Conservation (phyloP, 2,888 invertebrate species). For the Caenorhabditis sp. region DNA sequence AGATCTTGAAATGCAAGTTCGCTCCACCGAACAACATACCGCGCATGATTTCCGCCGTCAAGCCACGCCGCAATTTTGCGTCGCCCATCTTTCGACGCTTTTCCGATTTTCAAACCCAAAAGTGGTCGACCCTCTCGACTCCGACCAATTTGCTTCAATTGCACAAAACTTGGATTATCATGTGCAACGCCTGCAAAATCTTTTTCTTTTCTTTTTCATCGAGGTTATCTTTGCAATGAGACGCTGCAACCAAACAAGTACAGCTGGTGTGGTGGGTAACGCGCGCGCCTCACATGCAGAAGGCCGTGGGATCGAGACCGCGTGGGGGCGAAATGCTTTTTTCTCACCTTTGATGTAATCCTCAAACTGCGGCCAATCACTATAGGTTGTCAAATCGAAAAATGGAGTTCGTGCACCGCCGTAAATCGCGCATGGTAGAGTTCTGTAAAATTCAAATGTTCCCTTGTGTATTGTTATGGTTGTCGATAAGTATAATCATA, state of each 20-base stretch:
- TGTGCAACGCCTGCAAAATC: slow-evolving; percentile 36
- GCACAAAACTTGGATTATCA: slow-evolving; percentile 58
- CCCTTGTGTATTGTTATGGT: too few relatives aligned
- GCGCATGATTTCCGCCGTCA: slow-evolving; percentile 69
- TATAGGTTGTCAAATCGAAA: slow-evolving; percentile 56
- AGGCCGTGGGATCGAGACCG: too few relatives aligned
- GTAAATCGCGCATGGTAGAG: neutral
- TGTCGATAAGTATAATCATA: too few relatives aligned
- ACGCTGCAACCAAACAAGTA: too few relatives aligned
- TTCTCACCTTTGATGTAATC: slow-evolving; percentile 37
- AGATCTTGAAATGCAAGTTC: neutral
- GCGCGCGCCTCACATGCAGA: too few relatives aligned
- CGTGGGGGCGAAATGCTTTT: neutral
- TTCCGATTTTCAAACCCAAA: slow-evolving; percentile 60
- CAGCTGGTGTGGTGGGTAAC: too few relatives aligned
- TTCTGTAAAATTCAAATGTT: too few relatives aligned
- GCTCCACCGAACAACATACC: slow-evolving; percentile 9
- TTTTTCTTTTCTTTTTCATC: neutral
- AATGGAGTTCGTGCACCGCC: slow-evolving; percentile 44
- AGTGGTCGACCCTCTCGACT: slow-evolving; percentile 56
- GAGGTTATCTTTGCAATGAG: too few relatives aligned
- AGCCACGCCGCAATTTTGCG: slow-evolving; percentile 67
- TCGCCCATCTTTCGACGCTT: slow-evolving; percentile 29
- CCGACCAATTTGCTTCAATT: slow-evolving; percentile 56
- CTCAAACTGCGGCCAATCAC: slow-evolving; percentile 63